Evolutionary conservation across 2,888 invertebrate species (phyloP).

Genomic region (Andrena fulva): DNA sequence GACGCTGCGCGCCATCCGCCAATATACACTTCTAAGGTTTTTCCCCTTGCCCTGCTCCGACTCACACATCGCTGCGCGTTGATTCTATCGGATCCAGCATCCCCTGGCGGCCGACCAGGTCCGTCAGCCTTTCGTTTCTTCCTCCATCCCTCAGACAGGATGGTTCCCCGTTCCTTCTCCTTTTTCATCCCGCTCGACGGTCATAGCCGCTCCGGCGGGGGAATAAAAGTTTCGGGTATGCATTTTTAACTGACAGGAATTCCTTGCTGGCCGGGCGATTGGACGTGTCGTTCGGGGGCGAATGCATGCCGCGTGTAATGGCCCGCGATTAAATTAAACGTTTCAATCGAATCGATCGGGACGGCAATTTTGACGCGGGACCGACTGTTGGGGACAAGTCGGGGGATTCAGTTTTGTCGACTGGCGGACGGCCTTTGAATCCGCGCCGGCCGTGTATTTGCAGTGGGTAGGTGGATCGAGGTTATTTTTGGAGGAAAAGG

Average conservation of each 20-base stretch:
- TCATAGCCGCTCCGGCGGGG: not conserved
- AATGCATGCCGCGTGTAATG: slow-evolving; percentile 45
- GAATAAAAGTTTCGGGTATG: slow-evolving; percentile 5
- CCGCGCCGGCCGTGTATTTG: not conserved
- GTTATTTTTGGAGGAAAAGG: not conserved
- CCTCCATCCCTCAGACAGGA: not conserved
- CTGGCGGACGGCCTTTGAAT: not conserved
- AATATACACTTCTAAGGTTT: slow-evolving; percentile 6
- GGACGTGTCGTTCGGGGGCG: slow-evolving; percentile 13
- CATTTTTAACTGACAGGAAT: slow-evolving; percentile 22
- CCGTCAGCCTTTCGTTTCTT: not conserved
- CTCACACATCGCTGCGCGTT: not conserved
- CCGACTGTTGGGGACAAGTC: slow-evolving; percentile 17
- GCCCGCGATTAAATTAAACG: slow-evolving; percentile 48
- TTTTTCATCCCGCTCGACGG: not conserved
- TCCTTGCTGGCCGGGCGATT: slow-evolving; percentile 28
- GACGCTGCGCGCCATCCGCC: not conserved
- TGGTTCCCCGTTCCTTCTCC: not conserved
- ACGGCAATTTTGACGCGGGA: slow-evolving; percentile 48
- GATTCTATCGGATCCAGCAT: slow-evolving; percentile 32
- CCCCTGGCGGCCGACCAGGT: not conserved
- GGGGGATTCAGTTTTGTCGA: slow-evolving; percentile 4
- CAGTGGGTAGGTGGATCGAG: not conserved
- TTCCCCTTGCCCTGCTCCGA: slow-evolving; percentile 1
- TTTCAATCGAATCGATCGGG: slow-evolving; percentile 54